Evolutionary conservation across 2,113 vertebrate genomes (phyloP).

Genomic region (Mobula birostris): DNA sequence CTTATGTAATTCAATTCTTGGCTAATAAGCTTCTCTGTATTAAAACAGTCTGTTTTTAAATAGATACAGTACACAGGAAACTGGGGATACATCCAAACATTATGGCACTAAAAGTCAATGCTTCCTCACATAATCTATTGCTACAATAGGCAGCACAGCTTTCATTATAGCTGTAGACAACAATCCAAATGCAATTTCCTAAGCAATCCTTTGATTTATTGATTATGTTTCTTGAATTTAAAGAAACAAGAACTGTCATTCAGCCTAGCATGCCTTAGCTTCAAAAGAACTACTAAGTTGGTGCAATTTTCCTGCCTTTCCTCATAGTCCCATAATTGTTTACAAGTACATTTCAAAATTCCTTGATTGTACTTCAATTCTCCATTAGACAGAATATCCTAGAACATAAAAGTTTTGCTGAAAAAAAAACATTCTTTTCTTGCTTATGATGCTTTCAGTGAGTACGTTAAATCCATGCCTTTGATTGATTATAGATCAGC

Average conservation of each 20-base stretch:
- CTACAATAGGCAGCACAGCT: not conserved
- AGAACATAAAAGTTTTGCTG: not conserved
- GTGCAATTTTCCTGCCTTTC: not conserved
- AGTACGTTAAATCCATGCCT: not conserved
- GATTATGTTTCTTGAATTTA: not conserved
- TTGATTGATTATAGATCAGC: too few relatives aligned
- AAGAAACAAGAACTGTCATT: not conserved
- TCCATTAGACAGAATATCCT: not conserved
- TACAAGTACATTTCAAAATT: not conserved
- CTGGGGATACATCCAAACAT: not conserved
- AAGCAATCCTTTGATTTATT: not conserved
- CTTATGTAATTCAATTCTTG: not conserved
- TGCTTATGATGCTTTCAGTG: not conserved
- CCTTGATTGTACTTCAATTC: too few relatives aligned
- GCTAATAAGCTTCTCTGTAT: not conserved
- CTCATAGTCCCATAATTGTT: not conserved
- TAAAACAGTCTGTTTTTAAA: not conserved
- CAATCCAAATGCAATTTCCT: not conserved
- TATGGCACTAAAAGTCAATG: not conserved
- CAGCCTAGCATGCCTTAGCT: not conserved
- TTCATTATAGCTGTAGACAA: not conserved
- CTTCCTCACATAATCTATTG: not conserved
- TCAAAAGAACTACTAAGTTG: not conserved
- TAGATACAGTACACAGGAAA: not conserved
- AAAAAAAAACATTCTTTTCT: not conserved